These are phyloP conservation scores for Spea hammondii DNA, from an alignment of 2,797 vertebrate species.

Conservation along the genomic window DNA sequence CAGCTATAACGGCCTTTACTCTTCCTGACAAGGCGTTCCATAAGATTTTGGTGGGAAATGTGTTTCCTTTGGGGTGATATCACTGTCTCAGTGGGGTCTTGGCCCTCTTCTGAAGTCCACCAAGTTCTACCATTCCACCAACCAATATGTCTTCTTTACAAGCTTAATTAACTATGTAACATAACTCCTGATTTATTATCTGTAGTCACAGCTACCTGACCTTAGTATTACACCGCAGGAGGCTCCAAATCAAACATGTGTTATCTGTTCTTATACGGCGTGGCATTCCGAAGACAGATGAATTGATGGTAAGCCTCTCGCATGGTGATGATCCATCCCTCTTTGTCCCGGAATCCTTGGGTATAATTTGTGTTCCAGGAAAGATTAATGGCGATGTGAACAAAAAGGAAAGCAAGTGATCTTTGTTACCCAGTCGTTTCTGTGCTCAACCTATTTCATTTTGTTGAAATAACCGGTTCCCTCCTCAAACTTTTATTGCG, in stretches of 20 bases:
- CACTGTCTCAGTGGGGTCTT: too few species aligned
- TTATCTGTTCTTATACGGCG: constrained; percentile 49
- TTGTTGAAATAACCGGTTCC: constrained; percentile 45
- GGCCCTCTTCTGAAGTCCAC: too few species aligned
- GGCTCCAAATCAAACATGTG: constrained; percentile 36
- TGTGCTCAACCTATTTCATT: constrained; percentile 38
- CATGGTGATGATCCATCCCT: constrained; percentile 46
- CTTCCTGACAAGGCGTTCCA: too few species aligned
- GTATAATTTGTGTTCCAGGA: constrained; percentile 53
- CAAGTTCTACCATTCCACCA: too few species aligned
- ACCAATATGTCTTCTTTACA: too few species aligned
- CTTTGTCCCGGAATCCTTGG: constrained; percentile 44
- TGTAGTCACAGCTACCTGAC: neutral
- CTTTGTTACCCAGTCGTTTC: constrained; percentile 47
- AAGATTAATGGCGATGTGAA: constrained; percentile 48
- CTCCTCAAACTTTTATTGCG: constrained; percentile 36
- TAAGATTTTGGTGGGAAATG: too few species aligned
- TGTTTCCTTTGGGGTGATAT: too few species aligned
- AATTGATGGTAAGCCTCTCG: constrained; percentile 52
- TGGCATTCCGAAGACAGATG: constrained; percentile 44
- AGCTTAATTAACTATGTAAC: too few species aligned
- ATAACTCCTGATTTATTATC: too few species aligned
- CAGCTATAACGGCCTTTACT: too few species aligned
- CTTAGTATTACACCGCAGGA: constrained; percentile 43
- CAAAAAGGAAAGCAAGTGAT: constrained; percentile 42